These are phyloP conservation scores for Hemithea aestivaria DNA, from an alignment of 2,888 invertebrate genomes.

Conservation along the genomic window DNA sequence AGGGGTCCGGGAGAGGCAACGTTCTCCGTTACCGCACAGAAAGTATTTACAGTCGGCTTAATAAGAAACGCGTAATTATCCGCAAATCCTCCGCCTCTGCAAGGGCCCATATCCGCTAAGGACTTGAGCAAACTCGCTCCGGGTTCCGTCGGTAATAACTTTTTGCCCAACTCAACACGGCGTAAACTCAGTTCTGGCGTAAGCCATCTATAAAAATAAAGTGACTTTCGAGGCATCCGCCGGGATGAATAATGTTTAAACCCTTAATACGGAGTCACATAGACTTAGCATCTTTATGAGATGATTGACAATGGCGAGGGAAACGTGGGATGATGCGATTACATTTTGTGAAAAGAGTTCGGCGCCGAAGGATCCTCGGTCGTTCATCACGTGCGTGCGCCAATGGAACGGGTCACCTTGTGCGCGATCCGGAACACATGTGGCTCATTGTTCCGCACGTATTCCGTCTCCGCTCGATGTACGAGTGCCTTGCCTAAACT, in stretches of 20 bases:
- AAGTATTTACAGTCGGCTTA: slow-evolving; percentile 61
- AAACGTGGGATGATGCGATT: slow-evolving; percentile 18
- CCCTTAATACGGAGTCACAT: slow-evolving; percentile 25
- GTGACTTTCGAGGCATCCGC: slow-evolving; percentile 27
- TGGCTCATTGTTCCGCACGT: slow-evolving; percentile 10
- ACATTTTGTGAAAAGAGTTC: slow-evolving; percentile 16
- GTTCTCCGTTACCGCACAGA: slow-evolving; percentile 15
- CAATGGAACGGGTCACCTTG: slow-evolving; percentile 10
- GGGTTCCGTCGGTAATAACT: slow-evolving; percentile 48
- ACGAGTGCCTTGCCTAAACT: slow-evolving; percentile 8
- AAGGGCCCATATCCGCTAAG: slow-evolving; percentile 44
- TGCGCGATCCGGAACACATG: slow-evolving; percentile 9
- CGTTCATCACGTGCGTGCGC: slow-evolving; percentile 11
- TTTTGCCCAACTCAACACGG: slow-evolving; percentile 40
- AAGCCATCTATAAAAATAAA: slow-evolving; percentile 33
- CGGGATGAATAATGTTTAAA: slow-evolving; percentile 29
- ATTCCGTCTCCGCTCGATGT: slow-evolving; percentile 2
- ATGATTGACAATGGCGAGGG: slow-evolving; percentile 22
- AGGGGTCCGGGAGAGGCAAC: slow-evolving; percentile 1
- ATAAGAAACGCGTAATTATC: slow-evolving; percentile 63
- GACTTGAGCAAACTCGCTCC: slow-evolving; percentile 55
- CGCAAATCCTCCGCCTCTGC: slow-evolving; percentile 43
- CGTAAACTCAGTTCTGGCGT: slow-evolving; percentile 32
- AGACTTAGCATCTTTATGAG: slow-evolving; percentile 22
- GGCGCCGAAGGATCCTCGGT: slow-evolving; percentile 3